These are phyloP conservation scores for Lamellibrachia luymesi DNA, from an alignment of 1,140 invertebrate genomes.

Conservation along the genomic window DNA sequence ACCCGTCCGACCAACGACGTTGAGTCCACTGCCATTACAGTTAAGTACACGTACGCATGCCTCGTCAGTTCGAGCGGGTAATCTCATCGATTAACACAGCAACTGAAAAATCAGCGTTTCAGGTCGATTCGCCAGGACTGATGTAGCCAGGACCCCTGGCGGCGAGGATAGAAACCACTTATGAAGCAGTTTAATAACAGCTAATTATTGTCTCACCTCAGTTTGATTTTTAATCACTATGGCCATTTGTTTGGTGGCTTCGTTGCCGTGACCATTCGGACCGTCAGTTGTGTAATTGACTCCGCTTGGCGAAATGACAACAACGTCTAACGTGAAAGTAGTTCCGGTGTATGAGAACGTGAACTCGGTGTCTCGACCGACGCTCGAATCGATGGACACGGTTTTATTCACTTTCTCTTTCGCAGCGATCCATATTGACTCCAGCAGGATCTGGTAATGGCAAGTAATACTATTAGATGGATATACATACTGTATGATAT, in stretches of 20 bases:
- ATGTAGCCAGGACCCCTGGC: too few relatives aligned
- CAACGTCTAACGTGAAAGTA: not conserved
- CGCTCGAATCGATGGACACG: not conserved
- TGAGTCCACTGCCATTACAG: too few relatives aligned
- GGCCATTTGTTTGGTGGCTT: not conserved
- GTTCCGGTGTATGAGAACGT: constrained; percentile 3
- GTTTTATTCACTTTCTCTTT: not conserved
- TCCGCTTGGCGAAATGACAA: not conserved
- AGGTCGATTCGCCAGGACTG: too few relatives aligned
- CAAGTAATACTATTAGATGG: too few relatives aligned
- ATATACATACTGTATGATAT: too few relatives aligned
- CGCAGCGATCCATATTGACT: not conserved
- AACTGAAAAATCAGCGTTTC: too few relatives aligned
- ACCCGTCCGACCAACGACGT: too few relatives aligned
- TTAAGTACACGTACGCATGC: too few relatives aligned
- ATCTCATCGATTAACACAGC: too few relatives aligned
- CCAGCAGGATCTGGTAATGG: not conserved
- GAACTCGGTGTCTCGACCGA: not conserved
- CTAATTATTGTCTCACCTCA: not conserved
- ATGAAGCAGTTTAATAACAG: too few relatives aligned
- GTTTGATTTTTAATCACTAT: not conserved
- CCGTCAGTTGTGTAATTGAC: not conserved
- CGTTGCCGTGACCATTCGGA: not conserved
- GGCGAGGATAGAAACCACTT: too few relatives aligned
- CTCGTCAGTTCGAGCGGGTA: too few relatives aligned